Evolutionary conservation across 2,888 invertebrate genomes (phyloP).

Genomic region (Latrodectus elegans): DNA sequence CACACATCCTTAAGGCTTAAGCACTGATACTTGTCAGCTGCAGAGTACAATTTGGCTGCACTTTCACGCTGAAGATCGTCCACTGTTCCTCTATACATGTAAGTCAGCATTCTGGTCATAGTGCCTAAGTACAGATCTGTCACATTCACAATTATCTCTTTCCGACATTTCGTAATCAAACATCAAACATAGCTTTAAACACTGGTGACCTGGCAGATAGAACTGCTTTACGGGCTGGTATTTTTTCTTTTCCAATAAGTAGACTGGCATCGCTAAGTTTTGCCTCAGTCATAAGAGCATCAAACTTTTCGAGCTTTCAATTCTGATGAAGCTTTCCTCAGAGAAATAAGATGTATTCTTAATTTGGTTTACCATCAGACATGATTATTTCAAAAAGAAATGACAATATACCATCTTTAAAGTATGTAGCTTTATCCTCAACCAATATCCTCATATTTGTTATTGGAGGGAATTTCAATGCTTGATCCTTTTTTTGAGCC

Average conservation of each 20-base stretch:
- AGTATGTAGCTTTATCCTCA: neutral
- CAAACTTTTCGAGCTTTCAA: neutral
- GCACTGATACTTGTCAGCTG: neutral
- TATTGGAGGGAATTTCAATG: neutral
- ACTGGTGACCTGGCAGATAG: slow-evolving; percentile 91
- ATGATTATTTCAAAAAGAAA: neutral
- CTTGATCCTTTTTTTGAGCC: neutral
- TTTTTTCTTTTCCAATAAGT: neutral
- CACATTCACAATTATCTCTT: slow-evolving; percentile 79
- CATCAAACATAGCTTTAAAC: slow-evolving; percentile 97
- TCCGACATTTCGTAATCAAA: slow-evolving; percentile 98
- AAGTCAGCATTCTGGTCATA: too few species aligned
- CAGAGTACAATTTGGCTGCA: neutral
- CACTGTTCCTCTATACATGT: neutral
- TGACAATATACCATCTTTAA: neutral
- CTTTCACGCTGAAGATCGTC: neutral
- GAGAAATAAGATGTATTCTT: neutral
- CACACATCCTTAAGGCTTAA: neutral
- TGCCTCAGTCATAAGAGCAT: neutral
- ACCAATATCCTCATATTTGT: neutral
- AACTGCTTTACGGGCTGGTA: neutral
- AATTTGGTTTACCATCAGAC: neutral
- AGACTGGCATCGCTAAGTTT: neutral
- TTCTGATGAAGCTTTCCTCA: too few species aligned
- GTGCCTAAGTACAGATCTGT: too few species aligned